Base-by-base conservation (phyloP, 2,888 invertebrate species). In the Biston betularia region DNA sequence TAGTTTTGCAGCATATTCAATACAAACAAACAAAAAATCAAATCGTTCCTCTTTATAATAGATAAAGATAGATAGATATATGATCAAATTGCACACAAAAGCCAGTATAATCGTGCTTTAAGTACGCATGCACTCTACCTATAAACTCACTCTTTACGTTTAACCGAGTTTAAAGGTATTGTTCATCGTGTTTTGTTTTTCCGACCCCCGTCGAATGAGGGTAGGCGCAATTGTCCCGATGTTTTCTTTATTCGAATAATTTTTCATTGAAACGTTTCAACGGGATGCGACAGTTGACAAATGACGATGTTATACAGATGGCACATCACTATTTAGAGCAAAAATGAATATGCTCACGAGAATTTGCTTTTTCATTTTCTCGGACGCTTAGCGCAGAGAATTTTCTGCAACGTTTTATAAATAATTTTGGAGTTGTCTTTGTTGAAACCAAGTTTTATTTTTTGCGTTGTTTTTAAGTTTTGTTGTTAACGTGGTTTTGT, bases 201-300 rank as follows among this genome's bases (percentile, higher is more conserved):
- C 34, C 44, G 44, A 53, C 48, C 60, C 33, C 53, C 58, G 53
- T 50, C 38, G 62, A 59, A 65, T 50, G 54, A 69, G 58, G 64
- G 46, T 49, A 65, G 56, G 59, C 54, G 24, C 73, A 70, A 67
- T 75, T 69, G 63, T 69, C 46, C 63, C 60, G 58, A 62, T 62
- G 76, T 77, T 76, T 74, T 71, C 52, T 64, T 61, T 61, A 68
- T 74, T 63, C 49, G 60, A 71, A 73, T 78, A 56, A 42, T 57
- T 73, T 79, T 75, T 71, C 75, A 76, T 71, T 71, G 69, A 63
- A 70, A 63, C 45, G 62, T 73, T 68, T 73, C 73, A 72, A 71
- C 64, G 61, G 61, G 50, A 68, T 57, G 56, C 70, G 77, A 76
- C 76, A 75, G 71, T 73, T 82, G 77, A 85, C 74, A 82, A 82